phyloP scores from a whole-genome alignment of 2,113 vertebrate species.

The Dinomys branickii region DNA sequence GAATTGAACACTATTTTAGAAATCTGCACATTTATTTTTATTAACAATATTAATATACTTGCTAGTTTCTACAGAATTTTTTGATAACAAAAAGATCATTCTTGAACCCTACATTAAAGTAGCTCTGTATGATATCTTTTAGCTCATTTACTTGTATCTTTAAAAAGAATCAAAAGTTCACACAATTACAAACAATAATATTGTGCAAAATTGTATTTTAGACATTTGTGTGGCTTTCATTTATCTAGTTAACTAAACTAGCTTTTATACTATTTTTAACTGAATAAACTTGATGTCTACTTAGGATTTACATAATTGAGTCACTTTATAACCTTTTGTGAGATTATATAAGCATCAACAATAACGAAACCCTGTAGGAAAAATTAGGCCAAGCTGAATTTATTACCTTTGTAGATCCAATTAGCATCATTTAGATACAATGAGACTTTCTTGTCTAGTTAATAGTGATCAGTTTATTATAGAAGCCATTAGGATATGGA shows the following conservation, averaged over 20 bases:
- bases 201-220: conserved; percentile 48
- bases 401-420: background rate
- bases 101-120: conserved; percentile 22
- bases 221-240: background rate
- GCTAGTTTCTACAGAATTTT: conserved; percentile 27
- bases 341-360: background rate
- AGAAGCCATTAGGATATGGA: background rate
- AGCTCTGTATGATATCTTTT: conserved; percentile 17
- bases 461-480: conserved; percentile 3
- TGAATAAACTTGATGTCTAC: background rate
- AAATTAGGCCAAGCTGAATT: background rate
- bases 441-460: conserved; percentile 4
- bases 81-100: background rate
- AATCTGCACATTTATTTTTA: conserved; percentile 50
- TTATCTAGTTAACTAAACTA: conserved; percentile 20
- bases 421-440: conserved; percentile 42
- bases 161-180: conserved; percentile 34
- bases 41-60: conserved; percentile 27
- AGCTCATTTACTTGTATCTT: background rate
- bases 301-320: background rate
- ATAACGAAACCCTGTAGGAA: background rate
- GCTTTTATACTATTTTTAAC: conserved; percentile 15
- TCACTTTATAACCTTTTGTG: background rate
- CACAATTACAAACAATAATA: background rate
- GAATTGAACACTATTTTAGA: background rate